These are phyloP conservation scores for Cercopithecus neglectus DNA, from an alignment of 2,797 vertebrate genomes.

Conservation along the genomic window DNA sequence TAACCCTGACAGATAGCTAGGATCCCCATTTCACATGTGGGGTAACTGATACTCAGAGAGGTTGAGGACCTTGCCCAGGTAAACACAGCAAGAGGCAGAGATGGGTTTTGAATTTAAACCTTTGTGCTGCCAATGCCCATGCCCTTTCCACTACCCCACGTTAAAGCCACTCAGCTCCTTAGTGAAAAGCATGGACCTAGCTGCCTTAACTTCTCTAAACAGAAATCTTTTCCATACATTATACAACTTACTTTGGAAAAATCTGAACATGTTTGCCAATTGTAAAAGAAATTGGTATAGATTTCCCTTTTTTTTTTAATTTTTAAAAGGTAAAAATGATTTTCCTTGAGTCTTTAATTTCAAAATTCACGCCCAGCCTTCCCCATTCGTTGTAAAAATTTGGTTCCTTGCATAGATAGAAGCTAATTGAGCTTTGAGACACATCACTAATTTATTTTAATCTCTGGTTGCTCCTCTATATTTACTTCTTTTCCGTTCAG, in stretches of 20 bases:
- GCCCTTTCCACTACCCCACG: not conserved
- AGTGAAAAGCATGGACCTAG: not conserved
- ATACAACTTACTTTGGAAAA: not conserved
- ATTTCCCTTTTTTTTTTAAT: not conserved
- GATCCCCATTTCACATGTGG: not conserved
- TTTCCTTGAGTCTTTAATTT: not conserved
- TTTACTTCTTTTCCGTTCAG: slow-evolving; percentile 31
- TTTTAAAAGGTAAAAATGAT: not conserved
- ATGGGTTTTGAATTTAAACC: not conserved
- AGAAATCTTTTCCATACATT: not conserved
- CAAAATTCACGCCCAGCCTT: not conserved
- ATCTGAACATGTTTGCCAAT: not conserved
- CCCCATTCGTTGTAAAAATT: not conserved
- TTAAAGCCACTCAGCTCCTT: not conserved
- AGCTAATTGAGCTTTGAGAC: slow-evolving; percentile 27
- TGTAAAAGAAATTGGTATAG: not conserved
- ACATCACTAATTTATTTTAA: slow-evolving; percentile 55
- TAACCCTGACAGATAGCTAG: not conserved
- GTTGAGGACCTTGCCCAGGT: not conserved
- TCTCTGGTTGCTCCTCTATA: slow-evolving; percentile 37
- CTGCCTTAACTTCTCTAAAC: not conserved
- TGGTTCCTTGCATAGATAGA: slow-evolving; percentile 33
- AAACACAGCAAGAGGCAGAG: not conserved
- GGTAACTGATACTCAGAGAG: not conserved
- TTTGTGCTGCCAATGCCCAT: not conserved